Evolutionary conservation across 2,113 vertebrate species (phyloP).

Genomic region (Felis catus): F.catus_Fca126_mat1.0 CM031411.1:97127001-97127500

Average conservation of each 20-base stretch:
- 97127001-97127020: not conserved
- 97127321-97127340: not conserved
- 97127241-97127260: not conserved
- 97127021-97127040: not conserved
- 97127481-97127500: not conserved
- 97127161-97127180: not conserved
- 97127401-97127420: not conserved
- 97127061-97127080: not conserved
- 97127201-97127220: not conserved
- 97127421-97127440: not conserved
- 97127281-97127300: not conserved
- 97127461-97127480: not conserved
- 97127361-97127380: not conserved
- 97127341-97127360: not conserved
- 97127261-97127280: not conserved
- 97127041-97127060: not conserved
- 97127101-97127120: not conserved
- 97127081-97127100: not conserved
- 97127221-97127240: not conserved
- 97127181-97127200: not conserved
- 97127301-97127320: not conserved
- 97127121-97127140: not conserved
- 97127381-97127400: not conserved
- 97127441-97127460: not conserved
- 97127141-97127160: not conserved